Conservation (phyloP, 2,888 invertebrate genomes). For the Andricus curvator region DNA sequence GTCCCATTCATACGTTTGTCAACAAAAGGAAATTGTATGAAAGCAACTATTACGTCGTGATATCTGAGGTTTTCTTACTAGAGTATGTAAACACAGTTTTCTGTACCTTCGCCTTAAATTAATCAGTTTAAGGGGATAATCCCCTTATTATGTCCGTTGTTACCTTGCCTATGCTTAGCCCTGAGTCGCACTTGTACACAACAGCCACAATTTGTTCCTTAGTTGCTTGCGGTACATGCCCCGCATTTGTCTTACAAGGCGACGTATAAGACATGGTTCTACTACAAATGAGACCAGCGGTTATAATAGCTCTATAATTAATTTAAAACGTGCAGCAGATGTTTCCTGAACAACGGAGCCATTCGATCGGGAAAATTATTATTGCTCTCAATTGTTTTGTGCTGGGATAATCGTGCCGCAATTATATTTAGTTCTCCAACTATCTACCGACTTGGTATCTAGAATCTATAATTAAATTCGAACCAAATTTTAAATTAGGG, state of each 20-base stretch:
- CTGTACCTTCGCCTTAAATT: conserved; percentile 44
- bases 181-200: conserved; percentile 3
- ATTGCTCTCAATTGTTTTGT: not conserved
- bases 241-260: conserved; percentile 45
- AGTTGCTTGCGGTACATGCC: not conserved
- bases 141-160: conserved; percentile 57
- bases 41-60: not conserved
- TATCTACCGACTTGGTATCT: not conserved
- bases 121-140: conserved; percentile 58
- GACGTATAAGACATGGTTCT: not conserved
- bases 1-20: conserved; percentile 24
- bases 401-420: not conserved
- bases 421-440: not conserved
- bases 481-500: not conserved
- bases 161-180: not conserved
- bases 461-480: not conserved
- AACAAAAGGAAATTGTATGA: conserved; percentile 5
- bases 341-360: not conserved
- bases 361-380: not conserved
- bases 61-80: conserved; percentile 1
- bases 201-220: conserved; percentile 44
- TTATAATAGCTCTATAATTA: conserved; percentile 20
- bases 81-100: not conserved
- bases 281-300: conserved; percentile 3
- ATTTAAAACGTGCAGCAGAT: conserved; percentile 14